Conservation (phyloP, 2,888 invertebrate species). For the Octodonta nipae region DNA sequence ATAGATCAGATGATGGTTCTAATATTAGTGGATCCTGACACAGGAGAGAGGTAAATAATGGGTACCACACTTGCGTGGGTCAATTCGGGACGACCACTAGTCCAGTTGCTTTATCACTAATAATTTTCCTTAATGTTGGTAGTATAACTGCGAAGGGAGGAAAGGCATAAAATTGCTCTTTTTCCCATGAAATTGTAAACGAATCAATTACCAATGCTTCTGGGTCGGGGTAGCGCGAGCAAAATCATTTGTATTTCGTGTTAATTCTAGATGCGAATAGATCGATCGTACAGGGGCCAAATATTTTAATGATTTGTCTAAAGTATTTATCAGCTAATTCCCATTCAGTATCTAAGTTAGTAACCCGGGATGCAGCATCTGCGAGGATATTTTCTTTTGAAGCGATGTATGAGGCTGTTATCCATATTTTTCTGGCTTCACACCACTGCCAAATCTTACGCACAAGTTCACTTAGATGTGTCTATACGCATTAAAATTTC, state of each 20-base stretch:
- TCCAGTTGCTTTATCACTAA: conserved; percentile 4
- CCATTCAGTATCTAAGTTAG: conserved; percentile 11
- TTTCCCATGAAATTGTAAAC: conserved; percentile 11
- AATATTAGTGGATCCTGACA: neutral
- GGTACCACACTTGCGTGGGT: conserved; percentile 6
- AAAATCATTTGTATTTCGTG: conserved; percentile 10
- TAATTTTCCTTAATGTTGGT: conserved; percentile 5
- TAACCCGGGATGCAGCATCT: conserved; percentile 8
- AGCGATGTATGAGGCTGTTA: conserved; percentile 9
- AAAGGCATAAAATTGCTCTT: conserved; percentile 12
- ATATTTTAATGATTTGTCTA: conserved; percentile 4
- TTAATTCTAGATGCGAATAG: conserved; percentile 11
- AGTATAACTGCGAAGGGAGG: conserved; percentile 11
- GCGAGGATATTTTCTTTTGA: conserved; percentile 8
- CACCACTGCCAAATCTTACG: conserved; percentile 13
- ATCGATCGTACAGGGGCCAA: conserved; percentile 9
- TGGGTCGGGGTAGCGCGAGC: conserved; percentile 12
- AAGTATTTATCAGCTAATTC: conserved; percentile 6
- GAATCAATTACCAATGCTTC: conserved; percentile 10
- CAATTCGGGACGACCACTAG: conserved; percentile 4
- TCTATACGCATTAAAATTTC: conserved; percentile 10
- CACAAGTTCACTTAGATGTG: conserved; percentile 6
- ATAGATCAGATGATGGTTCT: conserved; percentile 2
- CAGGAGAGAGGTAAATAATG: neutral
- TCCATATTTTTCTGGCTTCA: conserved; percentile 11